Evolutionary conservation across 2,113 vertebrate genomes (phyloP).

Genomic region (Ictalurus furcatus): DNA sequence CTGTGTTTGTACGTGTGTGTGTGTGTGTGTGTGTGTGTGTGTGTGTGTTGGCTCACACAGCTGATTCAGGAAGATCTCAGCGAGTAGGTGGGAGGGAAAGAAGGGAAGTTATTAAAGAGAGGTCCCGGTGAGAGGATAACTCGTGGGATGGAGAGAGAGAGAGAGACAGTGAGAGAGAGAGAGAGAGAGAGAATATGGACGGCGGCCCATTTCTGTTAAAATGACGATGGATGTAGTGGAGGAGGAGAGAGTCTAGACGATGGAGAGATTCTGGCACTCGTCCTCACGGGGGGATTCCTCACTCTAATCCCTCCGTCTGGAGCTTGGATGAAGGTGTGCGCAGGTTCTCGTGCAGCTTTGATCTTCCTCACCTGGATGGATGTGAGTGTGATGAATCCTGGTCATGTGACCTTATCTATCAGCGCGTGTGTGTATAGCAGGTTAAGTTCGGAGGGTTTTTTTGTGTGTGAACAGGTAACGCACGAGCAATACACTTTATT

Average conservation of each 20-base stretch:
- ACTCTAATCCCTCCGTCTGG: slow-evolving; percentile 14
- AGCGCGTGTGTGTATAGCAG: not conserved
- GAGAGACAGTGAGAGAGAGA: slow-evolving; percentile 16
- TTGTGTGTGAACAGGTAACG: not conserved
- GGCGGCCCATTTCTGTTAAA: slow-evolving; percentile 46
- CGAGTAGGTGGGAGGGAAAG: not conserved
- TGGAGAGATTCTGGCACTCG: slow-evolving; percentile 55
- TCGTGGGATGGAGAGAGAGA: not conserved
- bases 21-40: not conserved
- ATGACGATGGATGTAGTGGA: slow-evolving; percentile 62
- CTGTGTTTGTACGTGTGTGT: not conserved
- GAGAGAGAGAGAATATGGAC: slow-evolving; percentile 14
- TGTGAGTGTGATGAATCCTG: not conserved
- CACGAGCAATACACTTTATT: not conserved
- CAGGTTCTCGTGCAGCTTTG: slow-evolving; percentile 4
- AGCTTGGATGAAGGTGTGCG: not conserved
- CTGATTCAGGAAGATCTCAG: slow-evolving; percentile 37
- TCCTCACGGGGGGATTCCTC: slow-evolving; percentile 47
- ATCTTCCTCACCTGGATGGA: slow-evolving; percentile 1
- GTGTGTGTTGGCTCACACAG: slow-evolving; percentile 26
- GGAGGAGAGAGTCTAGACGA: slow-evolving; percentile 65
- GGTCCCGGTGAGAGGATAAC: not conserved
- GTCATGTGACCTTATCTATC: not conserved
- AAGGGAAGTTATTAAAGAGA: not conserved
- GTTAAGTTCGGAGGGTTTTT: not conserved